Conservation (phyloP, 2,797 vertebrate species). For the Loriculus beryllinus region DNA sequence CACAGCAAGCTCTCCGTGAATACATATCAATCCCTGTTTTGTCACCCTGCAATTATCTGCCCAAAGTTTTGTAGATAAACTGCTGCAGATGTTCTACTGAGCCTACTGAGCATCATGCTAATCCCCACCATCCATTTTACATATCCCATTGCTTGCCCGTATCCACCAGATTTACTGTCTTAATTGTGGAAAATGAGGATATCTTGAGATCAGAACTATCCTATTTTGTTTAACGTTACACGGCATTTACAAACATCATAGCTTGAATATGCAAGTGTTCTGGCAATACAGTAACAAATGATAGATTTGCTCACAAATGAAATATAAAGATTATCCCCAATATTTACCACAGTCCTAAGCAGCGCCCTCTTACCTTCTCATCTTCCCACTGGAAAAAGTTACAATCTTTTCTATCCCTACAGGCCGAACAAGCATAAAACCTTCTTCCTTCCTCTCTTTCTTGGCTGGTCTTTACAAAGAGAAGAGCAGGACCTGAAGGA, state of each 20-base stretch:
- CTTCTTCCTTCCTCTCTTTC: constrained; percentile 75
- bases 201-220: neutral
- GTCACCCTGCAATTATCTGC: neutral
- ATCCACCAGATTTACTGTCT: neutral
- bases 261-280: neutral
- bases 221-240: neutral
- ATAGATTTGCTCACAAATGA: neutral
- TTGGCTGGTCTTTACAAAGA: constrained; percentile 82
- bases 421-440: constrained; percentile 94
- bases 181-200: neutral
- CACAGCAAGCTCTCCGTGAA: fast-evolving
- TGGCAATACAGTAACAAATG: neutral
- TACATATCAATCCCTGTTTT: neutral
- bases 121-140: neutral
- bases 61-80: neutral
- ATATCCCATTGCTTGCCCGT: too few species aligned
- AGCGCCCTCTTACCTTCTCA: constrained; percentile 82
- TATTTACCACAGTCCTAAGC: neutral
- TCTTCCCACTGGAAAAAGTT: constrained; percentile 95
- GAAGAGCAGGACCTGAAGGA: constrained; percentile 84
- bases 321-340: fast-evolving
- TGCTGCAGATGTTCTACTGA: neutral
- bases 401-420: constrained; percentile 92
- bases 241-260: fast-evolving
- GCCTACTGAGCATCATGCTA: neutral